Percentiles rank a stretch among this genome's conserved stretches.
Conservation (phyloP, 1,140 invertebrate species). For the Pseudomyrmex concolor region DNA sequence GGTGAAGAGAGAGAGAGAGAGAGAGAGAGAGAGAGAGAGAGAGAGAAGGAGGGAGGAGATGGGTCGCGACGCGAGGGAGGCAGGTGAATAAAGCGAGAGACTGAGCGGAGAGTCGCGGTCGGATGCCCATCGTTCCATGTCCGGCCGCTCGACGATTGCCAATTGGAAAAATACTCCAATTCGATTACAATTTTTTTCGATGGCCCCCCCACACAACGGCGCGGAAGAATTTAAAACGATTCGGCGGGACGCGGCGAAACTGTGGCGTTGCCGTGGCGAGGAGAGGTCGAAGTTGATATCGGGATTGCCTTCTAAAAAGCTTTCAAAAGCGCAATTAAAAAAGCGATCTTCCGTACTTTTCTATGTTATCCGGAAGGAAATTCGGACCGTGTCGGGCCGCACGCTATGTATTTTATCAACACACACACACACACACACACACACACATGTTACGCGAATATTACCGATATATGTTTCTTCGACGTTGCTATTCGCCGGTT, state of each 20-base stretch:
- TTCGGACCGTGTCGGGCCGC: constrained; percentile 6
- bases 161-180: constrained; percentile 77
- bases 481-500: neutral
- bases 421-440: neutral
- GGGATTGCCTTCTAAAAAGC: constrained; percentile 66
- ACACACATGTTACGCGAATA: neutral
- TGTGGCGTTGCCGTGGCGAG: neutral
- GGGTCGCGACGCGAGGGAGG: constrained; percentile 30
- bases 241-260: constrained; percentile 38
- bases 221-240: constrained; percentile 71
- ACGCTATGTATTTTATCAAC: constrained; percentile 22
- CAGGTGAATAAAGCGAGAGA: constrained; percentile 45
- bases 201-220: constrained; percentile 62
- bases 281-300: constrained; percentile 64
- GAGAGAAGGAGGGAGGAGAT: constrained; percentile 5
- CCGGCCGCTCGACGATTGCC: constrained; percentile 74
- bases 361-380: constrained; percentile 68
- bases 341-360: constrained; percentile 69
- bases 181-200: constrained; percentile 76
- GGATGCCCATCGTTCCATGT: constrained; percentile 65
- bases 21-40: neutral
- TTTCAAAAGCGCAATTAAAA: constrained; percentile 73
- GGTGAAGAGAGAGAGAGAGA: constrained; percentile 5
- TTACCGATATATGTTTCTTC: neutral
- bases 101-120: constrained; percentile 38